Evolutionary conservation across 2,113 vertebrate genomes (phyloP), one percentile per base, ranked within the genome.

Genomic region (Embiotoca jacksoni): DNA sequence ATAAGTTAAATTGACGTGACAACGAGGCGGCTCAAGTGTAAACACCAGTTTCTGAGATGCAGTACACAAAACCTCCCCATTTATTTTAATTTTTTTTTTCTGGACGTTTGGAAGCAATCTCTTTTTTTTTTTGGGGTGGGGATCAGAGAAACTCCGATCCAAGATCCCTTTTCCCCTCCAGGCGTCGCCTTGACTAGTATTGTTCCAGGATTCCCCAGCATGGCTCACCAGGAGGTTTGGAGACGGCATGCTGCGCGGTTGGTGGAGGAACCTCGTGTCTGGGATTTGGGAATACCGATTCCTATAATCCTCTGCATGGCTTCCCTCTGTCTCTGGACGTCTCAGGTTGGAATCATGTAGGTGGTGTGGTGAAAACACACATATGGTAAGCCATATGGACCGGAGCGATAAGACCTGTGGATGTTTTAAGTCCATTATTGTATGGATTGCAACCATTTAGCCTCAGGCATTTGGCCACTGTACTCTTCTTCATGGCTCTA

Each of bases 311-410:
- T 57, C 74, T 65, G 53, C 85, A 79, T 13, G 84, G 81, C 81
- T 90, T 59, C 88, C 88, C 61, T 74, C 82, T 54, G 67, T 88
- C 61, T 84, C 59, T 80, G 85, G 85, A 89, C 47, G 76, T 81
- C 71, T 86, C 89, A 88, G 90, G 91, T 89, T 92, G 77, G 79
- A 92, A 92, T 84, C 80, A 80, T 87, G 92, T 88, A 93, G 91
- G 89, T 88, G 90, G 87, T 80, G 80, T 62, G 54, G 64, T 72
- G 83, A 75, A 85, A 85, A 52, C 77, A 52, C 78, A 85, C 83
- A 77, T 62, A 62, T 30, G 30, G 80, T 78, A 53, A 90, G 84
- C 82, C 86, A 83, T 91, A 87, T 93, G 92, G 89, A 72, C 75
- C 59, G 63, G 3, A 37, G 81, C 8, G 92, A 93, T 93, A 93